Percentiles rank a stretch among this genome's conserved stretches.
Conservation (phyloP, 2,797 vertebrate genomes). For the Odontamblyopus lacepedii region DNA sequence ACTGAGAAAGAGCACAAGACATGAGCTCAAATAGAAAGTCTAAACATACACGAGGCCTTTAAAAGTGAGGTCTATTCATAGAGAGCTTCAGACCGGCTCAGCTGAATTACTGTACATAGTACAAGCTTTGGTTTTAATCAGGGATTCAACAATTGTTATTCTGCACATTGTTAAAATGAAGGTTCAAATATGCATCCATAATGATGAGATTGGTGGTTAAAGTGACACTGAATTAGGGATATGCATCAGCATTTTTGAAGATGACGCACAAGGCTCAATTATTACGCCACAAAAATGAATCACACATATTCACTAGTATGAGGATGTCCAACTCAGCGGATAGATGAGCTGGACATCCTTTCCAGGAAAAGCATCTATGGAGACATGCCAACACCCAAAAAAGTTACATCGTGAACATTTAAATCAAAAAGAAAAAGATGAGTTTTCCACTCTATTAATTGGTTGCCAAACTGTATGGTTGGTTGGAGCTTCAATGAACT, state of each 20-base stretch:
- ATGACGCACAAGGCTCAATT: background rate
- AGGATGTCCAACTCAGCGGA: background rate
- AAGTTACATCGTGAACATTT: too few species aligned
- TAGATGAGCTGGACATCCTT: too few species aligned
- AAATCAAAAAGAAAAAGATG: too few species aligned
- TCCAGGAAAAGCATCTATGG: too few species aligned
- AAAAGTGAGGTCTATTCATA: slow-evolving; percentile 64
- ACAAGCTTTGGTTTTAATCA: background rate
- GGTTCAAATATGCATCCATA: background rate
- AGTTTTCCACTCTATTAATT: too few species aligned
- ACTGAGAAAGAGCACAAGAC: slow-evolving; percentile 23
- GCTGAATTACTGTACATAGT: slow-evolving; percentile 49
- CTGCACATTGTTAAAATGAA: background rate
- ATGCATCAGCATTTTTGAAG: background rate
- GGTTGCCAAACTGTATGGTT: too few species aligned
- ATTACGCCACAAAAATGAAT: background rate
- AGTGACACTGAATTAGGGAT: background rate
- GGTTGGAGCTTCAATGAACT: background rate
- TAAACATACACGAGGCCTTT: slow-evolving; percentile 67
- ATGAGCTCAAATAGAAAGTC: slow-evolving; percentile 18
- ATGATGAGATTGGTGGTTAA: background rate
- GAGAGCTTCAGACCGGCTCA: slow-evolving; percentile 27
- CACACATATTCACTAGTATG: background rate
- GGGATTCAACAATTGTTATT: background rate
- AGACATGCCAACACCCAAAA: too few species aligned